Conservation (phyloP, 2,113 vertebrate species). For the Corynorhinus townsendii region DNA sequence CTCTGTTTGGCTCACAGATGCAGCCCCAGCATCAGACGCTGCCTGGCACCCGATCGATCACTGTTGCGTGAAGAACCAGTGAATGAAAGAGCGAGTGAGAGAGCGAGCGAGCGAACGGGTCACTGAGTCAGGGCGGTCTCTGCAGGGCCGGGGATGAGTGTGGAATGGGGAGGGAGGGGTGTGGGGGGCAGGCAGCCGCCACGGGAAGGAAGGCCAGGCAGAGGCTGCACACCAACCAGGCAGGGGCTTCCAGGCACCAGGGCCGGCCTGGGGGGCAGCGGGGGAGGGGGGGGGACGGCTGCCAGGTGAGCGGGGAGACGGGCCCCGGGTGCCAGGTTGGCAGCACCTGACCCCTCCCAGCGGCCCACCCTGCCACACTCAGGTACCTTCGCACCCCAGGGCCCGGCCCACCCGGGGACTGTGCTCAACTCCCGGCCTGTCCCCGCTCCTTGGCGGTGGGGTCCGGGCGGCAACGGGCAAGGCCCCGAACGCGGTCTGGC, state of each 20-base stretch:
- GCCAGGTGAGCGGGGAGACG: neutral
- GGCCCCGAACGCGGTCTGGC: neutral
- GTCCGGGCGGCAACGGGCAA: too few species aligned
- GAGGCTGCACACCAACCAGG: neutral
- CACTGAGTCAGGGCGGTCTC: neutral
- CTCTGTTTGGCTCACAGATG: rapidly evolving
- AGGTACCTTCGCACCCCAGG: rapidly evolving
- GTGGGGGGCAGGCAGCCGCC: neutral
- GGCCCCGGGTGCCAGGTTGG: neutral
- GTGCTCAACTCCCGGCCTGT: rapidly evolving
- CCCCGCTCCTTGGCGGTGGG: neutral
- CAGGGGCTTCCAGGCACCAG: neutral
- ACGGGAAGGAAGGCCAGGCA: neutral
- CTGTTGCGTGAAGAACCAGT: neutral
- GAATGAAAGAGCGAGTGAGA: too few species aligned
- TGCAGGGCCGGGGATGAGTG: rapidly evolving
- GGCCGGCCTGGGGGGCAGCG: too few species aligned
- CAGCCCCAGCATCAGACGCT: neutral
- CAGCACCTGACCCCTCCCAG: neutral
- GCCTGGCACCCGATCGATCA: too few species aligned
- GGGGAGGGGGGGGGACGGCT: too few species aligned
- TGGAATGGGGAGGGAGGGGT: neutral
- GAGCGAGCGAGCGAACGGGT: neutral
- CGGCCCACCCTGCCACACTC: neutral
- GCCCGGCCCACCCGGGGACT: neutral